These are phyloP conservation scores for Latheticus oryzae DNA, from an alignment of 2,888 invertebrate genomes.

Conservation along the genomic window DNA sequence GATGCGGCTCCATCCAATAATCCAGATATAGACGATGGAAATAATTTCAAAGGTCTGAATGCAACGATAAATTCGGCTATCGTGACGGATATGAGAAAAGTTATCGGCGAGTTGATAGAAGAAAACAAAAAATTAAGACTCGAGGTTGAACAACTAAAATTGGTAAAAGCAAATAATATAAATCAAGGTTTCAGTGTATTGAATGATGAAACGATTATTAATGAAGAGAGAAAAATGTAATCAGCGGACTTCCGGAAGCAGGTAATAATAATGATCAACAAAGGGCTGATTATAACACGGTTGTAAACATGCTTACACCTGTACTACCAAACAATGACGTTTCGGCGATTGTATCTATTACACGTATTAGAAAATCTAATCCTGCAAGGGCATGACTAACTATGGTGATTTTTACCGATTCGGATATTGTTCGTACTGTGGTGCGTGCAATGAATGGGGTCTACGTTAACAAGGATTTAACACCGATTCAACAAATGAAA, in stretches of 20 bases:
- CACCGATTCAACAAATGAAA: neutral
- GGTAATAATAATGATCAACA: neutral
- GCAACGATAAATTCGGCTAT: too few relatives aligned
- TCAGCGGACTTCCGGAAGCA: neutral
- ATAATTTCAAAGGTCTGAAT: too few relatives aligned
- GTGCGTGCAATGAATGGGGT: neutral
- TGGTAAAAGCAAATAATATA: neutral
- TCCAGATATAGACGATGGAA: too few relatives aligned
- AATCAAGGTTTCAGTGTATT: neutral
- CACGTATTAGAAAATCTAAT: constrained; percentile 1
- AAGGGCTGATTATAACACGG: too few relatives aligned
- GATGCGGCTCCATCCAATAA: too few relatives aligned
- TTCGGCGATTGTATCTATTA: neutral
- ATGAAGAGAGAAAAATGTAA: constrained; percentile 2
- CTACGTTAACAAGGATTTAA: neutral
- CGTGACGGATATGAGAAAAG: neutral
- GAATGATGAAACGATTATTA: neutral
- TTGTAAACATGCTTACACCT: neutral
- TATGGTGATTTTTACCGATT: neutral
- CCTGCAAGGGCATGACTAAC: neutral
- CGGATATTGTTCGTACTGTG: neutral
- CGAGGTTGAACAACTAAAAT: neutral
- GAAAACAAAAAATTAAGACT: neutral
- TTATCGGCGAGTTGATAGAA: neutral
- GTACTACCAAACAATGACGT: constrained; percentile 1